phyloP scores from a whole-genome alignment of 2,797 vertebrate species.

The Triplophysa bombifrons region DNA sequence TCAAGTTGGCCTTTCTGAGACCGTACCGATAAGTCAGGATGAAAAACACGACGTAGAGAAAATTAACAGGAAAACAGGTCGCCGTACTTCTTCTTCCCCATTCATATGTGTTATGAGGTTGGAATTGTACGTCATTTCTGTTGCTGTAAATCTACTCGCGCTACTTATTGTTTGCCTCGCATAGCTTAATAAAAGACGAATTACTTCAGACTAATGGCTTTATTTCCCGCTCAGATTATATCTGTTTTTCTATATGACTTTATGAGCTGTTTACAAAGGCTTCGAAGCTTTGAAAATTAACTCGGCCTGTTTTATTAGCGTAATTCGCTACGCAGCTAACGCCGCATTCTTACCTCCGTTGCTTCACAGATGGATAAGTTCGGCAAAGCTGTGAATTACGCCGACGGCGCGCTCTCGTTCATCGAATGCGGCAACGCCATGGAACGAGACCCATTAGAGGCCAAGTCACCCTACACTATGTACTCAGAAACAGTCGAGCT shows the following conservation, averaged over 20 bases:
- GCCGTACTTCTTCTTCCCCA: background rate
- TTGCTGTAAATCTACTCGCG: background rate
- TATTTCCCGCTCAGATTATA: slow-evolving; percentile 19
- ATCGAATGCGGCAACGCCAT: slow-evolving; percentile 97
- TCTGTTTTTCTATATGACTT: slow-evolving; percentile 25
- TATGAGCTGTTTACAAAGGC: slow-evolving; percentile 25
- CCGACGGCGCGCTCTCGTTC: slow-evolving; percentile 95
- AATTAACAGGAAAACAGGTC: slow-evolving; percentile 10
- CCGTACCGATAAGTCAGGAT: slow-evolving; percentile 2
- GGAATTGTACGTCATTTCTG: background rate
- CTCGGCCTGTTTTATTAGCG: background rate
- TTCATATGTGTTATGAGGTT: slow-evolving; percentile 17
- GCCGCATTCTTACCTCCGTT: background rate
- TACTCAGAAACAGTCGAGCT: slow-evolving; percentile 98
- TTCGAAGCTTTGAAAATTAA: slow-evolving; percentile 15
- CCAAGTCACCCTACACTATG: slow-evolving; percentile 98
- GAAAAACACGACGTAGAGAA: background rate
- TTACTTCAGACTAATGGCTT: slow-evolving; percentile 24
- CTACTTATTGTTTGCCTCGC: background rate
- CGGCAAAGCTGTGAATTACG: slow-evolving; percentile 96
- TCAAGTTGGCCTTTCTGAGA: slow-evolving; percentile 13
- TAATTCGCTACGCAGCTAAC: background rate
- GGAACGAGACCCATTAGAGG: slow-evolving; percentile 96
- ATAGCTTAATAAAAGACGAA: background rate
- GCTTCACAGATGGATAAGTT: slow-evolving; percentile 90